Evolutionary conservation across 2,888 invertebrate genomes (phyloP).

Genomic region (Mythimna pallens): DNA sequence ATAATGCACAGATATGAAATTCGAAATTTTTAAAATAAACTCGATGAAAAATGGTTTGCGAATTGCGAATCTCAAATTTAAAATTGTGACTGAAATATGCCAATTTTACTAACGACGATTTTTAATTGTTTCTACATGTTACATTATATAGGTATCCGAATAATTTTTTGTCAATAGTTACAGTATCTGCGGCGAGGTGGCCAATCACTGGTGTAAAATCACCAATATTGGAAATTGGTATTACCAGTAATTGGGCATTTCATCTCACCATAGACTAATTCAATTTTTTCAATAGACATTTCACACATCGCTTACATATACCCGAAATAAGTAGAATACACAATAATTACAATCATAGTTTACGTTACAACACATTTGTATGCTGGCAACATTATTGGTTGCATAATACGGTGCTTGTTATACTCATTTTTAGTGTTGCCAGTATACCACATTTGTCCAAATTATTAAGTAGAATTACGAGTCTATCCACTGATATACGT

Average conservation of each 20-base stretch:
- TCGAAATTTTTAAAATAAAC: constrained; percentile 44
- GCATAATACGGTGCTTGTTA: constrained; percentile 70
- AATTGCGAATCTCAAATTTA: constrained; percentile 47
- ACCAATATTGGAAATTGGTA: background rate
- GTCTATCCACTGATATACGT: constrained; percentile 62
- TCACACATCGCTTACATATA: constrained; percentile 63
- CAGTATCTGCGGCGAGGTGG: constrained; percentile 34
- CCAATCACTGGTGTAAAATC: constrained; percentile 14
- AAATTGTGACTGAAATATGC: constrained; percentile 62
- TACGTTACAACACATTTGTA: constrained; percentile 42
- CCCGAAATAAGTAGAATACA: constrained; percentile 55
- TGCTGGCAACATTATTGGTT: constrained; percentile 62
- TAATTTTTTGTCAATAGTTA: constrained; percentile 55
- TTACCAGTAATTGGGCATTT: constrained; percentile 27
- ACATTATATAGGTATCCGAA: constrained; percentile 49
- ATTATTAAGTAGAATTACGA: constrained; percentile 64
- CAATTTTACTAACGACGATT: constrained; percentile 61
- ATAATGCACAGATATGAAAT: constrained; percentile 59
- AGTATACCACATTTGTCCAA: constrained; percentile 55
- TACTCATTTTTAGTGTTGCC: constrained; percentile 63
- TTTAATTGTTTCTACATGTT: constrained; percentile 58
- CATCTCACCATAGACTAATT: constrained; percentile 60
- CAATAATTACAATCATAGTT: constrained; percentile 51
- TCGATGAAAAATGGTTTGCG: constrained; percentile 33
- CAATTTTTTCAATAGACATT: constrained; percentile 57